Evolutionary conservation across 2,888 invertebrate species (phyloP), one percentile per base, ranked within the genome.

Genomic region (Itoplectis maculator): DNA sequence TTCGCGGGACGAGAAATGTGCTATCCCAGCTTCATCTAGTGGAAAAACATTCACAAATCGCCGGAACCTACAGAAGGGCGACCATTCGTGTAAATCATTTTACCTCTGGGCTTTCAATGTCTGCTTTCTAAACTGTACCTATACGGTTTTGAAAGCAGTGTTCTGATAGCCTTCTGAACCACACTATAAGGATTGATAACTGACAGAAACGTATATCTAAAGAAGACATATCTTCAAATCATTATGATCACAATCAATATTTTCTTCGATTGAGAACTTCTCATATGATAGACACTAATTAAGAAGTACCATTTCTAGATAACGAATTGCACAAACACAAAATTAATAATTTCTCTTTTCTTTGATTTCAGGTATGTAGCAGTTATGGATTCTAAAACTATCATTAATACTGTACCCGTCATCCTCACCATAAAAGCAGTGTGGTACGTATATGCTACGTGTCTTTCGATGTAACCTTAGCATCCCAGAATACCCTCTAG

Each of bases 111-210:
- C 40, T 66, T 72, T 37, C 18, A 63, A 42, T 61, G 56, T 73
- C 47, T 3, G 13, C 61, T 42, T 56, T 54, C 65, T 49, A 69
- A 29, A 29, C 29, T 29, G 29, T 3, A 29, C 29, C 29, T 29
- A 86, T 88, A 86, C 86, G 85, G 85, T 87, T 87, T 79, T 79
- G 83, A 88, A 89, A 88, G 86, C 88, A 88, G 88, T 89, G 89
- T 88, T 78, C 66, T 68, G 45, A 65, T 68, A 80, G 82, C 79
- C 78, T 75, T 76, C 51, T 61, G 78, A 73, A 82, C 81, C 76
- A 76, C 63, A 66, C 73, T 65, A 47, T 40, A 47, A 54, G 61
- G 61, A 42, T 69, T 66, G 8, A n/a, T 0, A 9, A 9, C 20
- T 8, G 9, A 49, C 18, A n/a, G n/a, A n/a, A n/a, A n/a, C n/a